Base-by-base conservation (phyloP, 1,140 invertebrate species). In the Drosophila athabasca region DNA sequence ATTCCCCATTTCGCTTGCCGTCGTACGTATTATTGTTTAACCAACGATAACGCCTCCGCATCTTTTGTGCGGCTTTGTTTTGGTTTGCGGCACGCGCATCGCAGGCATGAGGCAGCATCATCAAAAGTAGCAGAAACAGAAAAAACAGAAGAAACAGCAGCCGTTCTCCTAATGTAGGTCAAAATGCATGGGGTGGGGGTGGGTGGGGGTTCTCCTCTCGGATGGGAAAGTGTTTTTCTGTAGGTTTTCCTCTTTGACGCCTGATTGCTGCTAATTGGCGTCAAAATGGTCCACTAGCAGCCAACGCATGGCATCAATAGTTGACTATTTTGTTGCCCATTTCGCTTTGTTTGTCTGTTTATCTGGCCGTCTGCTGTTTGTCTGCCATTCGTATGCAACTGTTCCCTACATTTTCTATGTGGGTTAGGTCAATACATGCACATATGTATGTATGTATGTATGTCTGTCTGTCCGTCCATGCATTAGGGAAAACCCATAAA, bases 251-350 rank as follows among this genome's bases (percentile, higher is more conserved):
- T 54, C 70, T 76, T 79, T 79, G 54, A 89, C 83, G 83, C 83
- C 83, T 84, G 71, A 88, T 88, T 83, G 83, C 83, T 60, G 84
- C 83, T 87, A 87, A 87, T 87, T 87, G 83, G 83, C 79, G 75
- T 78, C 79, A 73, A 88, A 87, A 83, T 64, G 78, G 49, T 67
- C 62, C 80, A 61, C 43, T 49, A 41, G 13, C 49, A 60, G 44
- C 26, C 52, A 48, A 48, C 50, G 39, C 44, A 73, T 64, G 60
- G 44, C 66, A 64, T 68, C 60, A 55, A 64, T 78, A 46, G 71
- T 79, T 52, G 57, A 46, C 64, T 62, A 55, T 73, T 77, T 35
- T 83, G 74, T 61, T 68, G 19, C 54, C 45, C 64, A 62, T 73
- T 58, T 52, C 9, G 48, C 64, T 57, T 62, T 75, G 55, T 87